Conservation (phyloP, 2,113 vertebrate species). For the Paradoxurus hermaphroditus region DNA sequence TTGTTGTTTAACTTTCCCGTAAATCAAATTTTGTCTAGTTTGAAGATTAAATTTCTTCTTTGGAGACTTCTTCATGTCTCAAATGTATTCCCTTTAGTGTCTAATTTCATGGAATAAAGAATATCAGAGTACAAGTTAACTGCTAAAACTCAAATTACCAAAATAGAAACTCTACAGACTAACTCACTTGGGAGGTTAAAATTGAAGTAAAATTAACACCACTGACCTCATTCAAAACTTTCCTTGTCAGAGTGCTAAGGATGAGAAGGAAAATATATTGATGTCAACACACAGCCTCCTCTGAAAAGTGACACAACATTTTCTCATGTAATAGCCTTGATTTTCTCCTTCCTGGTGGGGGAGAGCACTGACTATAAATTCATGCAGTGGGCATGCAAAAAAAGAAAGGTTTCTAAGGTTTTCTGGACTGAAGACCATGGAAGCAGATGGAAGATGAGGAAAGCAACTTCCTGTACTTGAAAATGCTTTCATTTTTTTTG, state of each 20-base stretch:
- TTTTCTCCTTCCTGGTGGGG: background rate
- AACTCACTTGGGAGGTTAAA: background rate
- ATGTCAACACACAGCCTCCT: conserved; percentile 12
- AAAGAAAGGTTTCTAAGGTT: background rate
- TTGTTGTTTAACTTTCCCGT: conserved; percentile 2
- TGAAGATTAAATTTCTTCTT: conserved; percentile 48
- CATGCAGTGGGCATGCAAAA: background rate
- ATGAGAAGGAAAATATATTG: conserved; percentile 35
- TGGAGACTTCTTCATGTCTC: conserved; percentile 23
- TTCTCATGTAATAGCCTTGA: background rate
- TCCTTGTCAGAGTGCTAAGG: background rate
- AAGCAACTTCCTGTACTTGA: background rate
- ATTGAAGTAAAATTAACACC: background rate
- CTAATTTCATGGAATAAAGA: conserved; percentile 41
- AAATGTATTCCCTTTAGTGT: conserved; percentile 3
- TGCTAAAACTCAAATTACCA: conserved; percentile 35
- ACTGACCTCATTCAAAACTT: conserved; percentile 33
- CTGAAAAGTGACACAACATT: background rate
- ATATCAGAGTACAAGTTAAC: conserved; percentile 10
- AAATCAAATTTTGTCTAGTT: conserved; percentile 48
- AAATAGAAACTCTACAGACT: conserved; percentile 2
- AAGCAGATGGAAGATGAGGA: background rate
- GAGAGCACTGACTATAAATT: background rate
- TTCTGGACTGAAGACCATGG: background rate
- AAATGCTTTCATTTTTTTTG: background rate